Base-by-base conservation (phyloP, 2,113 vertebrate species). In the Mormoops blainvillei region DNA sequence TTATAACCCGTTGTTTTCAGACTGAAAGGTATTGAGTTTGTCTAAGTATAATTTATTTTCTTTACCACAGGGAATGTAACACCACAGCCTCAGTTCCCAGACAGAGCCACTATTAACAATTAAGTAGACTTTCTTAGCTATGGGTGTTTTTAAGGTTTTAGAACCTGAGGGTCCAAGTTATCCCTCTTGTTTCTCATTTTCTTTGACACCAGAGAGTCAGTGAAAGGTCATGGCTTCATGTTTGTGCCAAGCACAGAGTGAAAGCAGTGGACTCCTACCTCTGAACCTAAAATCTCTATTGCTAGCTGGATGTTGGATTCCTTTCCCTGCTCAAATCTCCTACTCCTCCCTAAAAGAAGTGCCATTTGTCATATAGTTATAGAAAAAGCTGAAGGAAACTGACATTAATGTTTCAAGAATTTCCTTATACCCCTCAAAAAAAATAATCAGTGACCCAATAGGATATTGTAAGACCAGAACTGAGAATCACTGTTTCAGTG, bases 271-370 rank as follows among this genome's bases (percentile, higher is more conserved):
- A 41, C 94, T 96, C n/a, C 33, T 13, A 83, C 68, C 24, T 70
- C 61, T 74, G 19, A 24, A 94, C 28, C 92, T 67, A 71, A 6
- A 97, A 82, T 82, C 11, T 91, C 73, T 67, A 43, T 84, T 70
- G 33, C 91, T 81, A 26, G n/a, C 43, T 91, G 45, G 19, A 92
- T 87, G 95, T 97, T 92, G 28, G 54, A 83, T 95, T 87, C 95
- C 14, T 90, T 94, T 86, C 74, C 61, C 93, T 74, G 56, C 38
- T 22, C 41, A 63, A 94, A 28, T 81, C 68, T 82, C 48, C 18
- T 90, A 28, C 36, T 48, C 28, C 56, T 45, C 54, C 71, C 26
- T 48, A 5, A 76, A 91, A 50, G 15, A 94, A 76, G n/a, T 82
- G 18, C 41, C 68, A 74, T 90, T 87, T 97, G 48, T 26, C 31